These are phyloP conservation scores for Nasalis larvatus DNA, from an alignment of 2,113 vertebrate species.

Conservation along the genomic window DNA sequence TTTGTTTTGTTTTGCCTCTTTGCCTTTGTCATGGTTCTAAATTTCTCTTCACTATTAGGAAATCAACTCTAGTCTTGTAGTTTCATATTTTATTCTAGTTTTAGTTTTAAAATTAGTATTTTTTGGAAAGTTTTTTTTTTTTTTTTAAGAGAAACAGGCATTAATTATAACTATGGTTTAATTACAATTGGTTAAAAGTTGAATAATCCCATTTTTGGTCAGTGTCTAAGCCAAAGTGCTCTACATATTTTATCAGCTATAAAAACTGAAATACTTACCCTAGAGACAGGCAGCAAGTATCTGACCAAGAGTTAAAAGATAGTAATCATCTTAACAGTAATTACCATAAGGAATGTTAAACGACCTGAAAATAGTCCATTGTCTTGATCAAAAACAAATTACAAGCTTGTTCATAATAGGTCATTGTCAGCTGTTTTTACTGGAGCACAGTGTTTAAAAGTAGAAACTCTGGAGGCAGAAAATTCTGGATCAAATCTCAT, in stretches of 20 bases:
- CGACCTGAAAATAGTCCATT: slow-evolving; percentile 80
- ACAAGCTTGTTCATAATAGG: not conserved
- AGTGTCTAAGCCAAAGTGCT: not conserved
- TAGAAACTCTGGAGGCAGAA: not conserved
- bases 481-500: not conserved
- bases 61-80: slow-evolving; percentile 77
- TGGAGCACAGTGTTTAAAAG: not conserved
- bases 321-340: slow-evolving; percentile 65
- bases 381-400: slow-evolving; percentile 41
- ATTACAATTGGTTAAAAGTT: slow-evolving; percentile 49
- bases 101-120: slow-evolving; percentile 59
- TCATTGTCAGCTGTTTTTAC: not conserved
- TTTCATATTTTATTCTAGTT: slow-evolving; percentile 81
- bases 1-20: slow-evolving; percentile 87
- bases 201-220: slow-evolving; percentile 57
- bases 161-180: slow-evolving; percentile 57
- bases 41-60: slow-evolving; percentile 82
- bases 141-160: slow-evolving; percentile 28
- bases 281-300: slow-evolving; percentile 67
- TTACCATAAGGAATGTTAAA: slow-evolving; percentile 74
- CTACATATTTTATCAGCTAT: slow-evolving; percentile 34
- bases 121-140: slow-evolving; percentile 32
- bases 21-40: slow-evolving; percentile 88
- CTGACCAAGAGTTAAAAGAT: slow-evolving; percentile 64
- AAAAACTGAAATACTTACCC: slow-evolving; percentile 72